These are phyloP conservation scores for Unio delphinus DNA, from an alignment of 2,888 invertebrate genomes.

Conservation along the genomic window DNA sequence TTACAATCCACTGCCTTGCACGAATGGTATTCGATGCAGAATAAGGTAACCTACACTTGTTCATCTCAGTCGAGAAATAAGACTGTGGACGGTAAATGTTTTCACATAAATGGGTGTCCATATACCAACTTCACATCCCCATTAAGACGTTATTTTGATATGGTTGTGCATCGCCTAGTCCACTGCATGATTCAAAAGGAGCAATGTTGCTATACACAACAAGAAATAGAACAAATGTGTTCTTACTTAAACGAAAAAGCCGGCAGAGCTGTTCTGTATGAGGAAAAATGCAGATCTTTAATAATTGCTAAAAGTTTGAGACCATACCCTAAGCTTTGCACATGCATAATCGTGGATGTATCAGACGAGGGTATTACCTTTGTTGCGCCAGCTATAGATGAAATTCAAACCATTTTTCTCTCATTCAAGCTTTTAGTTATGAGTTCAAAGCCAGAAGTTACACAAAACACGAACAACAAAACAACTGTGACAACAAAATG, in stretches of 20 bases:
- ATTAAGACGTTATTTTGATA: constrained; percentile 21
- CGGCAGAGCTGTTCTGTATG: constrained; percentile 20
- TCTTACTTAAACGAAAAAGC: constrained; percentile 16
- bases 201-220: constrained; percentile 15
- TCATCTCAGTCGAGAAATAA: not conserved
- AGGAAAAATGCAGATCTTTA: constrained; percentile 22
- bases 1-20: constrained; percentile 10
- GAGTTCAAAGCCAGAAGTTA: constrained; percentile 6
- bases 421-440: constrained; percentile 28
- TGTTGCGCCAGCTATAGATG: constrained; percentile 19
- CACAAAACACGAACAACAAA: constrained; percentile 9
- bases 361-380: constrained; percentile 21
- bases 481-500: constrained; percentile 2
- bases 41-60: constrained; percentile 16
- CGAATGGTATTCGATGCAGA: constrained; percentile 20
- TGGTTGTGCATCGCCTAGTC: constrained; percentile 30
- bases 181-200: constrained; percentile 21
- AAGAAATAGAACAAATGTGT: constrained; percentile 27
- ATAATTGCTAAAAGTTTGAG: constrained; percentile 15
- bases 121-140: constrained; percentile 30
- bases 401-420: constrained; percentile 9
- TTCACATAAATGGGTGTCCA: constrained; percentile 15
- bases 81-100: constrained; percentile 23
- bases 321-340: constrained; percentile 18
- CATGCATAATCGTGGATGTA: constrained; percentile 19